Evolutionary conservation across 2,113 vertebrate species (phyloP).

Genomic region (Buteo buteo): DNA sequence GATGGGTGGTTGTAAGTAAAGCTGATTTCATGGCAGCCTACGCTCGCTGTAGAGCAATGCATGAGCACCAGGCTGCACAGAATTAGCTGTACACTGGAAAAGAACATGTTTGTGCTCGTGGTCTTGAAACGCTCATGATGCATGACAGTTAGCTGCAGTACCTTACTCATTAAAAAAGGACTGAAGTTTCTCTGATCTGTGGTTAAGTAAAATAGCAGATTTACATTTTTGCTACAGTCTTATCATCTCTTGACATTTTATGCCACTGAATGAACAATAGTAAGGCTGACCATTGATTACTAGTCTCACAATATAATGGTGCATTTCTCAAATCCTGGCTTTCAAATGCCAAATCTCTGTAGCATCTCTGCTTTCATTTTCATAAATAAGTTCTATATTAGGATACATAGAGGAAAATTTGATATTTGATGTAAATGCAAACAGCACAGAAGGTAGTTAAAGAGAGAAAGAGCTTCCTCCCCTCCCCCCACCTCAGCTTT

Average conservation of each 20-base stretch:
- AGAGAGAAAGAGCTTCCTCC: background rate
- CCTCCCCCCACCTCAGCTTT: background rate
- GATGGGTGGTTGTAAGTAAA: background rate
- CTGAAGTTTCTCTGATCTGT: background rate
- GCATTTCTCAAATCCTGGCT: background rate
- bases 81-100: background rate
- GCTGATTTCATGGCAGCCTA: background rate
- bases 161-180: background rate
- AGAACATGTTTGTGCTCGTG: background rate
- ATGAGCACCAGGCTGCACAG: background rate
- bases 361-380: background rate
- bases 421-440: background rate
- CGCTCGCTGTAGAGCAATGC: fast-evolving
- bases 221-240: background rate
- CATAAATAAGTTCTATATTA: background rate
- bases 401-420: background rate
- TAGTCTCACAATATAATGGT: background rate
- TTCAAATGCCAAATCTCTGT: background rate
- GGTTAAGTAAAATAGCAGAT: background rate
- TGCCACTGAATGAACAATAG: background rate
- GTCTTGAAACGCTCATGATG: background rate
- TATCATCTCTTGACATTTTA: background rate
- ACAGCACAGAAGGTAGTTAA: background rate
- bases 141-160: background rate
- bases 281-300: background rate